Conservation (phyloP, 1,140 invertebrate genomes). For the Lepeophtheirus salmonis region DNA sequence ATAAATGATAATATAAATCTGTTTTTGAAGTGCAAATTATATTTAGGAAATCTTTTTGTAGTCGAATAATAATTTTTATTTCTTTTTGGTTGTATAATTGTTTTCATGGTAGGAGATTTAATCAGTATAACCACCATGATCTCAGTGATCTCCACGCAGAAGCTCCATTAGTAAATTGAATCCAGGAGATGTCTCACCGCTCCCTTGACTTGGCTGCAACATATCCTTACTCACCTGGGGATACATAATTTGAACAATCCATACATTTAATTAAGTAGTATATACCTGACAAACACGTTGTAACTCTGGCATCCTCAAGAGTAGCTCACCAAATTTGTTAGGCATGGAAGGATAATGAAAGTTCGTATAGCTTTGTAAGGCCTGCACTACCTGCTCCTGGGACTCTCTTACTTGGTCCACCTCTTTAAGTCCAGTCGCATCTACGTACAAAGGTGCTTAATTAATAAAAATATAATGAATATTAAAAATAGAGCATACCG, state of each 20-base stretch:
- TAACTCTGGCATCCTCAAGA: conserved; percentile 77
- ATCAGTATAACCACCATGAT: no score
- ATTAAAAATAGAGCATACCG: no score
- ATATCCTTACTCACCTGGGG: not conserved
- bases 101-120: no score
- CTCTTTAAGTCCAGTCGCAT: conserved; percentile 75
- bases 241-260: not conserved
- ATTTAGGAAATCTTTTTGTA: no score
- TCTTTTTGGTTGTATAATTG: no score
- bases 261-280: not conserved
- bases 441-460: no score
- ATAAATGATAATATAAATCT: no score
- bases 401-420: conserved; percentile 73
- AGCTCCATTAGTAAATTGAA: not conserved
- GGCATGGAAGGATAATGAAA: conserved; percentile 75
- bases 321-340: conserved; percentile 80
- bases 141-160: not conserved
- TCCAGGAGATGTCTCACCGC: not conserved
- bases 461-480: no score
- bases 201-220: not conserved
- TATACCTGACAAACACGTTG: conserved; percentile 76
- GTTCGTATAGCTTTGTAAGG: conserved; percentile 72
- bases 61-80: no score
- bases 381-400: conserved; percentile 79
- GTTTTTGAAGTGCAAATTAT: no score